Evolutionary conservation across 2,797 vertebrate species (phyloP).

Genomic region (Scomberomorus guttatus): DNA sequence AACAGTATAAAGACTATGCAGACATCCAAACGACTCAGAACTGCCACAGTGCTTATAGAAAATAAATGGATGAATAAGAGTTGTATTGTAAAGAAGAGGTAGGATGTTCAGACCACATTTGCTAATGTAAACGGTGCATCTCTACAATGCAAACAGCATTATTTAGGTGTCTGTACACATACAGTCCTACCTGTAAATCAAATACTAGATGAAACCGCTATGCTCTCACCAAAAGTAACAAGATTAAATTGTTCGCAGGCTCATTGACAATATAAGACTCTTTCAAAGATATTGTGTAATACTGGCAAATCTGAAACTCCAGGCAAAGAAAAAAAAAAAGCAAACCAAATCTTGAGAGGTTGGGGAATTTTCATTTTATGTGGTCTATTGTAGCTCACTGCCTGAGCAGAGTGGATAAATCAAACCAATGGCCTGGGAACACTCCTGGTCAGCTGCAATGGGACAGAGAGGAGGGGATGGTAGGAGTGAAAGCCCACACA

Average conservation of each 20-base stretch:
- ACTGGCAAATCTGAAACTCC: conserved; percentile 10
- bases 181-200: not conserved
- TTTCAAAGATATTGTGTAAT: conserved; percentile 20
- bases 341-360: not conserved
- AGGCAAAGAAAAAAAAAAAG: not conserved
- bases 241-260: not conserved
- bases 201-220: not conserved
- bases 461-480: conserved; percentile 24
- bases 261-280: not conserved
- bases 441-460: conserved; percentile 64
- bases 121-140: not conserved
- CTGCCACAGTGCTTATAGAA: conserved; percentile 15
- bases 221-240: not conserved
- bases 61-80: conserved; percentile 25
- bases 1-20: conserved; percentile 20
- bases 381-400: conserved; percentile 49
- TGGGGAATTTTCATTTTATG: conserved; percentile 39
- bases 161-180: not conserved
- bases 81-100: not conserved
- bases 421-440: conserved; percentile 69
- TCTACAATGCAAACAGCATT: not conserved
- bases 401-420: conserved; percentile 67
- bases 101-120: conserved; percentile 1
- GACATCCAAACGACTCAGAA: conserved; percentile 30
- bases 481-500: conserved; percentile 59